Evolutionary conservation across 2,113 vertebrate species (phyloP), one percentile per base, ranked within the genome.

Genomic region (Rhinichthys klamathensis): DNA sequence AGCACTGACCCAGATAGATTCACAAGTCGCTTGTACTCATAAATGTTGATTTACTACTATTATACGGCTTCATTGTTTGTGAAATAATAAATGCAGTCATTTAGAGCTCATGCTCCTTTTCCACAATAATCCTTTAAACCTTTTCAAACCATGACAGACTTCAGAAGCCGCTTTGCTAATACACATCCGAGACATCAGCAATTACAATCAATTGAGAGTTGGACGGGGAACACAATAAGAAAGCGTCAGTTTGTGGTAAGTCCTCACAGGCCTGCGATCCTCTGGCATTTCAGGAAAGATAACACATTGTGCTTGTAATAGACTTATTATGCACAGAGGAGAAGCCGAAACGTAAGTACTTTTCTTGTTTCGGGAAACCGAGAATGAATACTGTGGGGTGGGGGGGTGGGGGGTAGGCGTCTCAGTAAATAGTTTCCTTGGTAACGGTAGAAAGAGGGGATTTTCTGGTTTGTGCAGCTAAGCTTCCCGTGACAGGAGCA

Each of bases 381-480:
- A 77, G 46, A 88, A 86, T 78, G 38, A 51, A 87, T 70, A 41
- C 44, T 61, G 63, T 25, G 72, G 63, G 25, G 65, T 3, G 46
- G 46, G 46, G 46, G 46, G 2, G 0, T 3, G 80, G 65, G 86
- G 72, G 44, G 61, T 74, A n/a, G n/a, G 30, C 30, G 30, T 75
- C 84, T 89, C 51, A 41, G 75, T 88, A 88, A 88, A 88, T 87
- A 89, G 90, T 90, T 90, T 89, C 88, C 90, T 85, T 88, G 90
- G 90, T 87, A 89, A 90, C 90, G 3, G 83, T 60, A 77, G 65
- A 87, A 86, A 86, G 63, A 86, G 58, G 77, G 85, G 76, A 88
- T 90, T 88, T 90, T 88, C 88, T 85, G 58, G 35, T 88, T 85
- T 88, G 58, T 84, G 84, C 70, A 82, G 80, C 80, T 89, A 86